Conservation (phyloP, 2,797 vertebrate species). For the Hafferia zeledoni region DNA sequence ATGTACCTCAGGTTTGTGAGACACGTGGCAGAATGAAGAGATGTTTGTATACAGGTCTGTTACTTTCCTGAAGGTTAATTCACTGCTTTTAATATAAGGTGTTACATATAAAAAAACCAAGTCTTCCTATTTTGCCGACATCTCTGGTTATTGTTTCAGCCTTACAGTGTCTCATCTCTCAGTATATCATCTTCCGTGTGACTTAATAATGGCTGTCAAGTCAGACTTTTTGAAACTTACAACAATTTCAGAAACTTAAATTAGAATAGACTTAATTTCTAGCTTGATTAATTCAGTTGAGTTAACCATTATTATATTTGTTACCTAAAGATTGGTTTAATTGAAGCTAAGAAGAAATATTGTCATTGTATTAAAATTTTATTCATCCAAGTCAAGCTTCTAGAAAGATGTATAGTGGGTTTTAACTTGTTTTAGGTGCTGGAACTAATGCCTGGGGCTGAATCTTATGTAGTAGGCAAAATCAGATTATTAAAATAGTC, state of each 20-base stretch:
- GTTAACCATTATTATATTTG: not conserved
- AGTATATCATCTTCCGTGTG: accelerated
- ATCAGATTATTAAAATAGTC: not conserved
- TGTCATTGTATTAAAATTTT: not conserved
- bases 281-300: not conserved
- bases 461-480: not conserved
- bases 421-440: not conserved
- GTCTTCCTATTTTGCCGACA: not conserved
- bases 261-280: not conserved
- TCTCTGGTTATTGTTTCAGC: not conserved
- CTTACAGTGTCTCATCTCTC: not conserved
- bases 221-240: not conserved
- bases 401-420: not conserved
- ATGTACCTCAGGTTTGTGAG: not conserved
- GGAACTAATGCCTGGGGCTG: not conserved
- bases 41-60: not conserved
- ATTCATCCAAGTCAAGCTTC: not conserved
- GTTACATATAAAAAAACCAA: not conserved
- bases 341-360: not conserved
- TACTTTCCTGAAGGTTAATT: not conserved
- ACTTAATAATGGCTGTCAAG: not conserved
- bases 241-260: not conserved
- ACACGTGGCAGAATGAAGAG: not conserved
- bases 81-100: not conserved
- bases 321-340: not conserved